These are phyloP conservation scores for Ommatoiulus sabulosus DNA, from an alignment of 2,888 invertebrate genomes.

Conservation along the genomic window DNA sequence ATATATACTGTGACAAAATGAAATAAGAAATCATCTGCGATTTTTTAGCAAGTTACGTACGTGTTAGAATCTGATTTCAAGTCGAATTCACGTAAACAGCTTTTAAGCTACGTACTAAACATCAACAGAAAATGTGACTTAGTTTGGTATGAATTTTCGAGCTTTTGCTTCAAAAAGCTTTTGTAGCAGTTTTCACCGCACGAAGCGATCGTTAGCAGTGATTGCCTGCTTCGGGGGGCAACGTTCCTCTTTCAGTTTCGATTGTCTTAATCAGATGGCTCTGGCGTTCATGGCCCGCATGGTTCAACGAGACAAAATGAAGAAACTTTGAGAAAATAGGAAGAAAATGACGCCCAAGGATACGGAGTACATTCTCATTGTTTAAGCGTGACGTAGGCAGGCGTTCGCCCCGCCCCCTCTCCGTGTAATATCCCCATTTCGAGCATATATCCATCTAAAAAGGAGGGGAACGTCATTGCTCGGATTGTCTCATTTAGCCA, in stretches of 20 bases:
- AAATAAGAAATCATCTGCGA: too few relatives aligned
- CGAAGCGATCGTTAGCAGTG: background rate
- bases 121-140: too few relatives aligned
- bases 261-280: background rate
- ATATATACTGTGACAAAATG: too few relatives aligned
- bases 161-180: background rate
- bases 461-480: slow-evolving; percentile 52
- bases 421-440: slow-evolving; percentile 32
- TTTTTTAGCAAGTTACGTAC: too few relatives aligned
- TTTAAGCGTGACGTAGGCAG: background rate
- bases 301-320: background rate
- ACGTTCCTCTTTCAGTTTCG: background rate
- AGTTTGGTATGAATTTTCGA: too few relatives aligned
- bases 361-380: background rate
- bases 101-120: too few relatives aligned
- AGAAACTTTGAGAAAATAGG: background rate
- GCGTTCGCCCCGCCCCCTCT: background rate
- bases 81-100: too few relatives aligned
- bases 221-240: background rate
- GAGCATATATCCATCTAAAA: slow-evolving; percentile 13
- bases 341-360: background rate
- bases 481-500: slow-evolving; percentile 59
- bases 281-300: too few relatives aligned
- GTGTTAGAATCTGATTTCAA: too few relatives aligned
- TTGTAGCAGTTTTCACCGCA: background rate